Percentiles rank a stretch among this genome's conserved stretches.
Conservation (phyloP, 2,888 invertebrate genomes). For the Stenolophus ochropezus region DNA sequence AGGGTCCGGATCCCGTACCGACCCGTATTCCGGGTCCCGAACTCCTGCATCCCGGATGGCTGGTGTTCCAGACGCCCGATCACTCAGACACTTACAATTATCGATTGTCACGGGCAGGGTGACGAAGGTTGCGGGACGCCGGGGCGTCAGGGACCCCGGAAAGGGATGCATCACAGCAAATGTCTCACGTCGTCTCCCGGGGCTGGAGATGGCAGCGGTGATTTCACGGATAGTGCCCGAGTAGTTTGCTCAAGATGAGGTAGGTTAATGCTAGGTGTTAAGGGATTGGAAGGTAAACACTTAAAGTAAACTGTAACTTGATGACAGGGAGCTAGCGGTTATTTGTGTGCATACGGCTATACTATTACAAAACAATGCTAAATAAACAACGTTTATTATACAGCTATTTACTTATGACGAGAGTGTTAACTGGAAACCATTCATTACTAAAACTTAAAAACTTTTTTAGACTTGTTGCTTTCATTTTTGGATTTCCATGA, state of each 20-base stretch:
- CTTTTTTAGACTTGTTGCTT: too few relatives aligned
- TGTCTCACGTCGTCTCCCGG: slow-evolving; percentile 42
- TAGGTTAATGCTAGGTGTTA: not conserved
- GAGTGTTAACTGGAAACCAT: too few relatives aligned
- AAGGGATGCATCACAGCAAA: slow-evolving; percentile 26
- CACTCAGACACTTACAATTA: slow-evolving; percentile 46
- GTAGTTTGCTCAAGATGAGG: not conserved
- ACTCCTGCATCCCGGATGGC: not conserved
- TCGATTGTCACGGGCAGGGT: slow-evolving; percentile 30
- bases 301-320: not conserved
- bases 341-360: not conserved
- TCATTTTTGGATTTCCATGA: too few relatives aligned
- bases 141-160: not conserved
- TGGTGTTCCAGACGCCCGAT: slow-evolving; percentile 3
- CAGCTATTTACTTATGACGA: too few relatives aligned
- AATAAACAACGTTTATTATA: too few relatives aligned
- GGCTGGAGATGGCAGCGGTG: not conserved
- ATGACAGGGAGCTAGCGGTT: not conserved
- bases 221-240: not conserved
- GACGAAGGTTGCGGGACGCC: not conserved
- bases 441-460: too few relatives aligned
- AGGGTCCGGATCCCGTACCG: not conserved
- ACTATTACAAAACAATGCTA: not conserved
- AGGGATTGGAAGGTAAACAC: not conserved
- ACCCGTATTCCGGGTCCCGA: not conserved